Evolutionary conservation across 2,113 vertebrate genomes (phyloP).

Genomic region (human): GRCh38 chr11:110073001-110073500

Average conservation of each 20-base stretch:
- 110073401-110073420: background rate
- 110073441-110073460: background rate
- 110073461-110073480: background rate
- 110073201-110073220: too few relatives aligned
- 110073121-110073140: background rate
- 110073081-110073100: background rate
- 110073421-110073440: background rate
- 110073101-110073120: background rate
- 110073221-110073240: background rate
- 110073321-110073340: background rate
- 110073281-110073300: background rate
- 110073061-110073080: background rate
- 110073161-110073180: background rate
- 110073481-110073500: background rate
- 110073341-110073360: background rate
- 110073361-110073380: background rate
- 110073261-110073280: background rate
- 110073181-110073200: background rate
- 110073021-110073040: background rate
- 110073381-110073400: background rate
- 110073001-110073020: background rate
- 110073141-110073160: background rate
- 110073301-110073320: background rate
- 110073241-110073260: background rate
- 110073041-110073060: background rate